Evolutionary conservation across 2,888 invertebrate species (phyloP).

Genomic region (Vesta saturnalis): DNA sequence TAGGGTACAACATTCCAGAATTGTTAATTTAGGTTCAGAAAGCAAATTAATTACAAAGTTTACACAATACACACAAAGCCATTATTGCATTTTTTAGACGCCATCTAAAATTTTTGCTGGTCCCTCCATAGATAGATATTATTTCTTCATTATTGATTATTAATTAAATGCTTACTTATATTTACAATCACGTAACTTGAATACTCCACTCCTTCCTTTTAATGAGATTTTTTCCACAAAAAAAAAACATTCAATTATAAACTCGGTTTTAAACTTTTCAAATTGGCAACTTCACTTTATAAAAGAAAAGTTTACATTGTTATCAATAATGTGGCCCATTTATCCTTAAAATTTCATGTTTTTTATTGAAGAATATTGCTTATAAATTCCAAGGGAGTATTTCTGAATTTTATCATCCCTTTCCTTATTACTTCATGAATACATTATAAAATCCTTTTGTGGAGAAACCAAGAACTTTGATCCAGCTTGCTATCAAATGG

Average conservation of each 20-base stretch:
- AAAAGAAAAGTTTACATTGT: not conserved
- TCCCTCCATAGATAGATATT: too few species aligned
- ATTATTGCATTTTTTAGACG: too few species aligned
- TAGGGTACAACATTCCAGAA: too few species aligned
- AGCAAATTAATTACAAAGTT: too few species aligned
- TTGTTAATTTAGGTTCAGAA: too few species aligned
- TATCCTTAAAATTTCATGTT: slow-evolving; percentile 10
- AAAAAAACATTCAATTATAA: not conserved
- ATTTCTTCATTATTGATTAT: too few species aligned
- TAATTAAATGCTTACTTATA: too few species aligned
- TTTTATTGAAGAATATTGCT: slow-evolving; percentile 26
- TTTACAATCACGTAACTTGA: too few species aligned
- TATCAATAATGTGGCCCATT: slow-evolving; percentile 1
- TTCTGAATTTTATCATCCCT: slow-evolving; percentile 32
- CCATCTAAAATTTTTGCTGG: too few species aligned
- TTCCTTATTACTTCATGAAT: slow-evolving; percentile 37
- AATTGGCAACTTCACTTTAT: not conserved
- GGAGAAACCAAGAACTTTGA: slow-evolving; percentile 30
- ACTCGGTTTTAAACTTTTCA: not conserved
- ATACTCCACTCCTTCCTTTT: too few species aligned
- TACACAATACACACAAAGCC: too few species aligned
- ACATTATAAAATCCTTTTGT: slow-evolving; percentile 35
- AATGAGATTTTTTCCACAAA: not conserved
- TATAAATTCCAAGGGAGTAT: slow-evolving; percentile 30
- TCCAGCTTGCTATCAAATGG: slow-evolving; percentile 32